These are phyloP conservation scores for Calonectris borealis DNA, from an alignment of 2,113 vertebrate genomes.

Conservation along the genomic window DNA sequence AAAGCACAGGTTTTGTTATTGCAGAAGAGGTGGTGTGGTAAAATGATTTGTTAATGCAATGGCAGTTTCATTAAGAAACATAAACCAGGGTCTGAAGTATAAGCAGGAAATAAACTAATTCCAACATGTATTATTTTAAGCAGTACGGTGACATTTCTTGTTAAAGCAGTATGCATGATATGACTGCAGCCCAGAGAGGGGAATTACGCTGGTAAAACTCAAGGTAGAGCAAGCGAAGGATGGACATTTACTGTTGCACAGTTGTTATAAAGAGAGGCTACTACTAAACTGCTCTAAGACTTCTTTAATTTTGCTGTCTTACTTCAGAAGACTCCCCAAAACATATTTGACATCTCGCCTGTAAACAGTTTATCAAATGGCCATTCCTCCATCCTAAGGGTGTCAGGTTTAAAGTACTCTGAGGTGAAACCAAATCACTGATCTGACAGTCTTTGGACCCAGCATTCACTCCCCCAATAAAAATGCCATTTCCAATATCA, in stretches of 20 bases:
- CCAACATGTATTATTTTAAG: not conserved
- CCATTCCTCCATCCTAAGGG: not conserved
- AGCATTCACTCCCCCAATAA: not conserved
- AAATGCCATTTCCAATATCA: not conserved
- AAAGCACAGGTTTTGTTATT: not conserved
- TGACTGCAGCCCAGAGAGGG: not conserved
- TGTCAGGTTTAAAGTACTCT: not conserved
- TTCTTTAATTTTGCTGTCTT: not conserved
- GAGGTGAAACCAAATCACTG: not conserved
- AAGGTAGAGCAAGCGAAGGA: not conserved
- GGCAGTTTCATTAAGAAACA: not conserved
- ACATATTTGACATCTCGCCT: not conserved
- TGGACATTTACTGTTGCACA: not conserved
- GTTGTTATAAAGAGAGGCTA: not conserved
- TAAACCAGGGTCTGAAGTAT: not conserved
- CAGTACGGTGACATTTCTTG: not conserved
- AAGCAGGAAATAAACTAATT: not conserved
- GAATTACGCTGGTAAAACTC: not conserved
- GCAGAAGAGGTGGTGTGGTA: not conserved
- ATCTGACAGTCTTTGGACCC: not conserved
- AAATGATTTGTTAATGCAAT: not conserved
- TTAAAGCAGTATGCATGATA: not conserved
- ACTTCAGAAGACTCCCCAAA: not conserved
- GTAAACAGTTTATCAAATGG: not conserved
- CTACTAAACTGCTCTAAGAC: not conserved